Evolutionary conservation across 2,888 invertebrate genomes (phyloP), one percentile per base, ranked within the genome.

Genomic region (Ennomos erosarius): DNA sequence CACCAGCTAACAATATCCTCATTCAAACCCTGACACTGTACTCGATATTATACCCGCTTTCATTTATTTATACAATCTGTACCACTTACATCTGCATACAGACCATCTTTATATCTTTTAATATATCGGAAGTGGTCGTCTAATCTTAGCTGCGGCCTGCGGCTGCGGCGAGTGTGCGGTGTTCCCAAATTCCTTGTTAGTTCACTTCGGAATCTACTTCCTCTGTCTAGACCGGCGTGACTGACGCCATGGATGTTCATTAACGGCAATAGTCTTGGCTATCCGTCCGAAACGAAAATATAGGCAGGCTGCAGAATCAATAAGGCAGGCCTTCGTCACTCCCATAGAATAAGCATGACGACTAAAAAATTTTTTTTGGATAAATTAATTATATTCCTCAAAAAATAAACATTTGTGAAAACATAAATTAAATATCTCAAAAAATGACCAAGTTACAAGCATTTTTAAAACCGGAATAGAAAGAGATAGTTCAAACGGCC

Each of bases 1-100:
- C 26, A 26, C 26, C 16, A 26, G 26, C 26, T 26, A 36, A 40
- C 40, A 47, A 36, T 33, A 48, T 47, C 38, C 5, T 35, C 40
- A 36, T 54, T 47, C 8, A 46, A 46, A 36, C 40, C 26, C 35
- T 47, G 46, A 36, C 47, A 42, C 33, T 49, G n/a, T n/a, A 8
- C 26, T 48, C 16, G 9, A 13, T 46, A 36, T 13, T 43, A 39
- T 12, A n/a, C 16, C 13, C 42, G n/a, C 55, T 38, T 39, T 35
- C 49, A 49, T 44, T 43, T 49, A 37, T 44, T 54, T 46, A n/a
- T 55, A 16, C 33, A 33, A 40, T 38, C 58, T 44, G 38, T 48
- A 26, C 26, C 26, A 26, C 26, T 26, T 26, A 26, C 26, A 26
- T 26, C 26, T 26, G 53, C 12, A 10, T 35, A 10, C 50, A 49